phyloP scores from a whole-genome alignment of 35 echinoderm and acorn worm genomes.

The Apostichopus japonicus region DNA sequence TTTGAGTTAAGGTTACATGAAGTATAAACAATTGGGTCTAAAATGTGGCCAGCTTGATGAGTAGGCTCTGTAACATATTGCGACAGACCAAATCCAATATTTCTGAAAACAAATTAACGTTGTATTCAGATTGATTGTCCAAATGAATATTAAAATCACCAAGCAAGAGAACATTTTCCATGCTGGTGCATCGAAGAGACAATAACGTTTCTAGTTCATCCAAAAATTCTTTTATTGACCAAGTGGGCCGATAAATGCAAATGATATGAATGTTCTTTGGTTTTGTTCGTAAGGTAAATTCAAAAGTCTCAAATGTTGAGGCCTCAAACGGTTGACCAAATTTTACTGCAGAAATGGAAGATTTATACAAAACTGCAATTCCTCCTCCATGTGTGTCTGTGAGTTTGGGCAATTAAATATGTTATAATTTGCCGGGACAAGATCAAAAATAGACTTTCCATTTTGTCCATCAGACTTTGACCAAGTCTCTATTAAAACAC shows the following conservation, averaged over 20 bases:
- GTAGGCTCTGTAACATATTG: constrained; percentile 32
- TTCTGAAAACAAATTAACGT: neutral
- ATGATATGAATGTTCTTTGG: neutral
- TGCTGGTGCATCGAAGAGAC: neutral
- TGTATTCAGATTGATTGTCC: neutral
- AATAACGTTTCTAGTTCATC: constrained; percentile 30
- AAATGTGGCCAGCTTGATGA: constrained; percentile 26
- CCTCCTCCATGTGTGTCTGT: neutral
- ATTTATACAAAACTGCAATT: constrained; percentile 6
- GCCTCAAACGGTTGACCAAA: too few relatives aligned
- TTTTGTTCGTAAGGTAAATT: neutral
- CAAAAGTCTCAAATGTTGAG: neutral
- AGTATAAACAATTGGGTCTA: constrained; percentile 5
- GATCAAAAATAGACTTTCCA: neutral
- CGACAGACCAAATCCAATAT: constrained; percentile 10
- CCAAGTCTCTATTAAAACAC: constrained; percentile 41
- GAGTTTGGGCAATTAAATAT: neutral
- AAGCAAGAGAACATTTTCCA: neutral
- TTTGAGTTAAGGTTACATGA: neutral
- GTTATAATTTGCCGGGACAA: constrained; percentile 13
- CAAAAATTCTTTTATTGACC: constrained; percentile 5
- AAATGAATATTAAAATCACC: constrained; percentile 40
- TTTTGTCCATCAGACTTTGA: neutral
- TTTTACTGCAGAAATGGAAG: too few relatives aligned
- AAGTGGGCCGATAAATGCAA: neutral